Evolutionary conservation across 2,113 vertebrate genomes (phyloP), one percentile per base, ranked within the genome.

Genomic region (Motacilla tschutschensis): DNA sequence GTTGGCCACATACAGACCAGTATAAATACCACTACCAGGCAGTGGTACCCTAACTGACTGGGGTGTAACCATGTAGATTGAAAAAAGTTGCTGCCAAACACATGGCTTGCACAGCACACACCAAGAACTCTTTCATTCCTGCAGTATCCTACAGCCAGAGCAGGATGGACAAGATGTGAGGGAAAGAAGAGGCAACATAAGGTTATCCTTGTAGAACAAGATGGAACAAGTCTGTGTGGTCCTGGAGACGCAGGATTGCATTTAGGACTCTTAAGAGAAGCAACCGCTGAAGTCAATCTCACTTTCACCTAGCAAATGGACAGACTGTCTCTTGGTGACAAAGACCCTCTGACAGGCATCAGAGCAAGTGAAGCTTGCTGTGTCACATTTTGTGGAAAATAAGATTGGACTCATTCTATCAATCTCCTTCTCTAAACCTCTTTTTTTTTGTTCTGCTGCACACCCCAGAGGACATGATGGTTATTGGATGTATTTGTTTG

Each of bases 291-390:
- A 91, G 76, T 91, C 84, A 74, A 71, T 83, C 77, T 60, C 46
- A 47, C 73, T 95, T 83, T 92, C 5, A 0, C 67, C 75, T 75
- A 72, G 80, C 73, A 91, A 87, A 92, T 83, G 92, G 83, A 94
- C 89, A 67, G 89, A 70, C 64, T 86, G 51, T 79, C 83, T 91
- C 71, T 65, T 73, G 63, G 71, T 93, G 86, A 84, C 83, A 89
- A 83, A 83, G 90, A 59, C 71, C 64, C 31, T 92, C 74, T 89
- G 93, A 92, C 80, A 92, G 51, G 21, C 75, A 76, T 92, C 80
- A 83, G 51, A 91, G 86, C 47, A 82, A 91, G 64, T 84, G 86
- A 86, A 86, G 66, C 88, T 86, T 93, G 63, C 67, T 84, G 41
- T 86, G 83, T 90, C 88, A 86, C 71, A n/a, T 41, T 65, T 86